phyloP scores from a whole-genome alignment of 2,888 invertebrate species.

The Cheilosia urbana region DNA sequence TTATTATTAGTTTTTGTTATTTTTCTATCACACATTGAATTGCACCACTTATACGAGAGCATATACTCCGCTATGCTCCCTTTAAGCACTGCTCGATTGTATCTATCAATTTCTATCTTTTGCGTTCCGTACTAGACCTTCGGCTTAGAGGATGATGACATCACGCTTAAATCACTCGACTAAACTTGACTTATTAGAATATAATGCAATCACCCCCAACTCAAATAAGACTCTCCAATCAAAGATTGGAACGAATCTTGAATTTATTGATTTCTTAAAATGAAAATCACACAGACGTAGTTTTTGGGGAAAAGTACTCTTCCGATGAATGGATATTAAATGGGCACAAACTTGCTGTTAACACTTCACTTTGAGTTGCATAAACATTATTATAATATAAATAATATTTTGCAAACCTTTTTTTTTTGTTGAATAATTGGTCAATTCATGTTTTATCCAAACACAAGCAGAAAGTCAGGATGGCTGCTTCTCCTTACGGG shows the following conservation, averaged over 20 bases:
- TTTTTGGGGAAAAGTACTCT: not conserved
- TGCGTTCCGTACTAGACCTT: conserved; percentile 15
- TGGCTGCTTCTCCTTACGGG: conserved; percentile 26
- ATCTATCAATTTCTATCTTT: not conserved
- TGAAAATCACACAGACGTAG: conserved; percentile 42
- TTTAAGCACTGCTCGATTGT: not conserved
- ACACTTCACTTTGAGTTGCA: conserved; percentile 22
- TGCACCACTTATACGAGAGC: not conserved
- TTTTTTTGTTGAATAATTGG: conserved; percentile 41
- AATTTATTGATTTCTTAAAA: conserved; percentile 72
- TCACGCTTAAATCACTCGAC: conserved; percentile 58
- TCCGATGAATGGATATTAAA: conserved; percentile 29
- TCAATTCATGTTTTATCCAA: conserved; percentile 68
- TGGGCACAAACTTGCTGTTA: conserved; percentile 9
- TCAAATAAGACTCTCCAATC: conserved; percentile 35
- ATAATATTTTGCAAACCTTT: conserved; percentile 64
- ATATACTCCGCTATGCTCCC: not conserved
- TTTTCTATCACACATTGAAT: not conserved
- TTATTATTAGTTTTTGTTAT: no score
- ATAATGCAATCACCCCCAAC: conserved; percentile 56
- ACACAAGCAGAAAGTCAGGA: conserved; percentile 31
- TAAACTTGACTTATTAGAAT: conserved; percentile 17
- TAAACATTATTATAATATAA: conserved; percentile 2
- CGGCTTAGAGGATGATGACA: conserved; percentile 47
- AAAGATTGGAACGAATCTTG: conserved; percentile 45